A percentile compares a stretch with the other conserved stretches of the same genome.
phyloP scores from a whole-genome alignment of 2,888 invertebrate species.

The Drosophila sordidapex region DNA sequence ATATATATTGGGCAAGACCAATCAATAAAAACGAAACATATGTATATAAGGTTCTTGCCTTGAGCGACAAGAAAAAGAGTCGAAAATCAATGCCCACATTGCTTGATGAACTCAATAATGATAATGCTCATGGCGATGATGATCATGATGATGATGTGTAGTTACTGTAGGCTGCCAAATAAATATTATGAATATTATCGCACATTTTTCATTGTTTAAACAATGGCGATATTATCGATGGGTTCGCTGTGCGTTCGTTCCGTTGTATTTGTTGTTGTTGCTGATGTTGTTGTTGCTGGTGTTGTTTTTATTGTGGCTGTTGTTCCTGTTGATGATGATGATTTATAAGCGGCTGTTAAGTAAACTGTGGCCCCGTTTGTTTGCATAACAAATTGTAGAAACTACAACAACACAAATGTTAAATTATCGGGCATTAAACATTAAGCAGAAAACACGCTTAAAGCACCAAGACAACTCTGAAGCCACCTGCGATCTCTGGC shows the following conservation, averaged over 20 bases:
- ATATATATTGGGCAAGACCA: conserved; percentile 12
- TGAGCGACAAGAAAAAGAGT: conserved; percentile 33
- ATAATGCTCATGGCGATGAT: conserved; percentile 26
- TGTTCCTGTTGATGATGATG: conserved; percentile 64
- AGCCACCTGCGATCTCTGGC: conserved; percentile 71
- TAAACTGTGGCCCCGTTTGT: conserved; percentile 76
- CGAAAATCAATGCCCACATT: conserved; percentile 60
- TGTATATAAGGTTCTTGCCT: conserved; percentile 18
- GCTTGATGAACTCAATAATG: conserved; percentile 40
- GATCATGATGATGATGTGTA: conserved; percentile 46
- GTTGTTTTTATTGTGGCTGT: conserved; percentile 20
- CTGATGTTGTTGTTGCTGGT: neutral
- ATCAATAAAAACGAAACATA: conserved; percentile 50
- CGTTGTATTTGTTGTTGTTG: neutral
- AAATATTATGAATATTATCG: conserved; percentile 73
- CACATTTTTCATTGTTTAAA: conserved; percentile 68
- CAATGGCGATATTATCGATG: conserved; percentile 63
- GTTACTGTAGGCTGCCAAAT: conserved; percentile 65
- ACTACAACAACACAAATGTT: conserved; percentile 43
- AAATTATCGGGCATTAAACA: conserved; percentile 75
- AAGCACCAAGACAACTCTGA: conserved; percentile 39
- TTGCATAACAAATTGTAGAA: conserved; percentile 73
- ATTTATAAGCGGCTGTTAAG: conserved; percentile 71
- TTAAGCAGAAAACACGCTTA: conserved; percentile 67
- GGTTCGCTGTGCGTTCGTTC: conserved; percentile 14